Conservation (phyloP, 2,113 vertebrate species). For the Stercorarius parasiticus region DNA sequence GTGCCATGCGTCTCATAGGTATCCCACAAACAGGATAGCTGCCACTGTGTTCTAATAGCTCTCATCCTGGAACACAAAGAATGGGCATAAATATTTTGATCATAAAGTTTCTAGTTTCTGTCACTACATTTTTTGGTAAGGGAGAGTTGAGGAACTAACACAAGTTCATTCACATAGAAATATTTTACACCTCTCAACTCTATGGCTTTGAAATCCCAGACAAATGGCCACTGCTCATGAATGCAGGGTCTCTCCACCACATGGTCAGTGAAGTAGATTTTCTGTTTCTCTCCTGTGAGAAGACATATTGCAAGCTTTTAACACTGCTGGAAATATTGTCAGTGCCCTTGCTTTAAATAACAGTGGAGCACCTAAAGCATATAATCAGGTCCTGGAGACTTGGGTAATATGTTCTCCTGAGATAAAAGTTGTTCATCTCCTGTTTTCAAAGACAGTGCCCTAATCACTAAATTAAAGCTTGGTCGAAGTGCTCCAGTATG, state of each 20-base stretch:
- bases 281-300: background rate
- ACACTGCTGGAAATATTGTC: background rate
- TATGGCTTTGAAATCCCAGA: background rate
- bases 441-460: background rate
- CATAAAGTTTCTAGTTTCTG: background rate
- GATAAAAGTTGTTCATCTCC: background rate
- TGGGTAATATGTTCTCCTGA: background rate
- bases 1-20: accelerated
- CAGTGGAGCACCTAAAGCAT: background rate
- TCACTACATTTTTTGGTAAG: background rate
- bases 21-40: background rate
- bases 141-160: background rate
- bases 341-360: background rate
- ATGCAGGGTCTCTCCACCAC: background rate
- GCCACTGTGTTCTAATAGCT: background rate
- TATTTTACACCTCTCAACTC: background rate
- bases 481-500: background rate
- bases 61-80: background rate
- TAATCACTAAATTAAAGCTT: background rate
- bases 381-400: background rate
- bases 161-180: background rate
- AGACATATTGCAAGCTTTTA: background rate
- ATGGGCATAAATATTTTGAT: background rate
- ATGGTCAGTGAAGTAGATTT: background rate
- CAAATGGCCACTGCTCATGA: background rate